Conservation (phyloP, 2,797 vertebrate genomes). For the Danio kyathit region DNA sequence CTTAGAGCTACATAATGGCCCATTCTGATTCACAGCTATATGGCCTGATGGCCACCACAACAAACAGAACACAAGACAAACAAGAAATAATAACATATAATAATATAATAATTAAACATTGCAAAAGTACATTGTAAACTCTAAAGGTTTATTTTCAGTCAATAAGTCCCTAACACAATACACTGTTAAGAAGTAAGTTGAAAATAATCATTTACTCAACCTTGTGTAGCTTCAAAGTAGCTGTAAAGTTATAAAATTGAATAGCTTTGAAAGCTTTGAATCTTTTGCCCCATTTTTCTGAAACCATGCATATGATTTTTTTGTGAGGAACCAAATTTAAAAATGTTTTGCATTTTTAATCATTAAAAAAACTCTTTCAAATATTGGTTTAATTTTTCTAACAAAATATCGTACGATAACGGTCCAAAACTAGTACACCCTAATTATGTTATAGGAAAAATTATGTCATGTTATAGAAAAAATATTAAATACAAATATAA, state of each 20-base stretch:
- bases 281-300: background rate
- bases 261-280: too few relatives aligned
- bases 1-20: conserved; percentile 29
- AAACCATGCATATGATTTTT: background rate
- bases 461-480: too few relatives aligned
- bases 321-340: background rate
- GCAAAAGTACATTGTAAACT: background rate
- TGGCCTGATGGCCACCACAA: background rate
- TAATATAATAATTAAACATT: conserved; percentile 35
- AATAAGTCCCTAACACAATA: background rate
- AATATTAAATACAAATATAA: too few relatives aligned
- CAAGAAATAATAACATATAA: conserved; percentile 21
- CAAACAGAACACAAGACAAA: background rate
- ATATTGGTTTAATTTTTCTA: too few relatives aligned
- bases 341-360: background rate
- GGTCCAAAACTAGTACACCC: too few relatives aligned
- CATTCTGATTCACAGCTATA: conserved; percentile 12
- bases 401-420: too few relatives aligned
- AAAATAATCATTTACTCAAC: background rate
- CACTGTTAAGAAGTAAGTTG: too few relatives aligned
- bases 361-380: background rate
- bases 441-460: too few relatives aligned
- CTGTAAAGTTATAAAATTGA: background rate
- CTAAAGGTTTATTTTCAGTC: background rate
- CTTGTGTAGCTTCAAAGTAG: background rate